phyloP scores from a whole-genome alignment of 2,888 invertebrate genomes.

The Nephrotoma guestfalica region DNA sequence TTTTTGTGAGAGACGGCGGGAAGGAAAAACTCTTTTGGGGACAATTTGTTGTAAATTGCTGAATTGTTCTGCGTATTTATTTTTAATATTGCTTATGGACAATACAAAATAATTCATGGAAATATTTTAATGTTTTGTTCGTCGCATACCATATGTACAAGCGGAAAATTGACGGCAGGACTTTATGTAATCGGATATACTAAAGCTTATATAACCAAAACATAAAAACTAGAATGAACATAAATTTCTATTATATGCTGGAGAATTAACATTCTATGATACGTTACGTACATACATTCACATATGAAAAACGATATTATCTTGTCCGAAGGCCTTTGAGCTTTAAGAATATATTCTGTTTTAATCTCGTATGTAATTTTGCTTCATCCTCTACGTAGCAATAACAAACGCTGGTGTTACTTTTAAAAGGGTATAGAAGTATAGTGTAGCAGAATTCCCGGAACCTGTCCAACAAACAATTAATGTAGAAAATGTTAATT shows the following conservation, averaged over 20 bases:
- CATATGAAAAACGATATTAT: background rate
- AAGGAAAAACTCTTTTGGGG: background rate
- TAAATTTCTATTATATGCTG: background rate
- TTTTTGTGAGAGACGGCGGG: background rate
- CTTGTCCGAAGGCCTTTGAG: background rate
- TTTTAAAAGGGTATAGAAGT: background rate
- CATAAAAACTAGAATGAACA: background rate
- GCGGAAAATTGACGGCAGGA: background rate
- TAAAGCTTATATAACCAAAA: background rate
- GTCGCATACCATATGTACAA: background rate
- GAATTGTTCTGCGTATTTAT: background rate
- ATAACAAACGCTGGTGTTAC: background rate
- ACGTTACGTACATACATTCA: background rate
- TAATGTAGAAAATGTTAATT: background rate
- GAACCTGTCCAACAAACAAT: background rate
- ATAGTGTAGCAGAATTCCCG: background rate
- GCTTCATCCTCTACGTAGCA: background rate
- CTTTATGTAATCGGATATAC: background rate
- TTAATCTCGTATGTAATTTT: background rate
- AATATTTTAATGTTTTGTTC: background rate
- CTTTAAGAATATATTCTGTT: background rate
- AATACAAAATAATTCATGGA: background rate
- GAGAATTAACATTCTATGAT: background rate
- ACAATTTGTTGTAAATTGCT: background rate
- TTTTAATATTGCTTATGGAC: background rate